These are phyloP conservation scores for Tetrax tetrax DNA, from an alignment of 2,113 vertebrate species.

Conservation along the genomic window DNA sequence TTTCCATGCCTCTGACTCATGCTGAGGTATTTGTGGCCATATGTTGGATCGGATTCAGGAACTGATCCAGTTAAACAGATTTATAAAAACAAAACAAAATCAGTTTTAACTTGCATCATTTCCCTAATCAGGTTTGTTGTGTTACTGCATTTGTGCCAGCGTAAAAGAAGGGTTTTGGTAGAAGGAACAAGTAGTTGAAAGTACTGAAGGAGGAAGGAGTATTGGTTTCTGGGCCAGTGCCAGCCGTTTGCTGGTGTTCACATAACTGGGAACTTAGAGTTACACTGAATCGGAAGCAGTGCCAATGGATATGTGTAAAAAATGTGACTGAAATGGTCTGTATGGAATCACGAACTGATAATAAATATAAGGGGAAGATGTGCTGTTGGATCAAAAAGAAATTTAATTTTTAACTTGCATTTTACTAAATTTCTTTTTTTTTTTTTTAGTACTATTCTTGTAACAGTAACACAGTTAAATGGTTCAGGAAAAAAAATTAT, in stretches of 20 bases:
- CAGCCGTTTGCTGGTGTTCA: background rate
- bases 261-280: background rate
- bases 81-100: background rate
- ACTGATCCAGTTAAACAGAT: background rate
- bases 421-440: background rate
- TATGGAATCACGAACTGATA: background rate
- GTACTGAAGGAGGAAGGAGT: background rate
- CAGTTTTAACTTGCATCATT: background rate
- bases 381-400: background rate
- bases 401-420: background rate
- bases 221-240: background rate
- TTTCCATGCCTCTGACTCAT: background rate
- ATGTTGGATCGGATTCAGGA: background rate
- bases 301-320: background rate
- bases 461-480: background rate
- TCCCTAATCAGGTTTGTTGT: background rate
- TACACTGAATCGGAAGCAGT: background rate
- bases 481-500: background rate
- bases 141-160: rapidly evolving
- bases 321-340: background rate
- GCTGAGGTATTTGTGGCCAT: background rate
- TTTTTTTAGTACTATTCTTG: background rate
- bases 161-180: background rate
- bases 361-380: background rate
- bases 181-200: background rate